A percentile compares a stretch with the other conserved stretches of the same genome.
Conservation (phyloP, 2,888 invertebrate genomes). For the Cyrtodaria siliqua region DNA sequence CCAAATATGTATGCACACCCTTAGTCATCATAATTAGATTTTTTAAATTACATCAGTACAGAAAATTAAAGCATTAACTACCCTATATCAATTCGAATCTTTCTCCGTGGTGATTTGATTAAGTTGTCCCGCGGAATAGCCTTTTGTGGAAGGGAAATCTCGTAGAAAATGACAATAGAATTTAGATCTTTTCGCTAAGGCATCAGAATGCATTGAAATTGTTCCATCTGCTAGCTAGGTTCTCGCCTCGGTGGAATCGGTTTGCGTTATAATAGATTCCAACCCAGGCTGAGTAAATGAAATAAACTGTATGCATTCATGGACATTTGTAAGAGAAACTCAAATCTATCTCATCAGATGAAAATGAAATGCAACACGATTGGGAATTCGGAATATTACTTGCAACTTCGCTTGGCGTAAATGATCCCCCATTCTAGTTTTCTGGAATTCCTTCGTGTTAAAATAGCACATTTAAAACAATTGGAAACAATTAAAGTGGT, state of each 20-base stretch:
- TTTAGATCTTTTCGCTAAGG: conserved; percentile 31
- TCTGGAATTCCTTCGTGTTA: conserved; percentile 1
- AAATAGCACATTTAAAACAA: conserved; percentile 11
- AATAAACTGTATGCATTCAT: conserved; percentile 24
- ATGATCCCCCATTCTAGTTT: not conserved
- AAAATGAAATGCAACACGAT: conserved; percentile 18
- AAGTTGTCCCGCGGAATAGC: conserved; percentile 30
- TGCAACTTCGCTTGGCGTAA: not conserved
- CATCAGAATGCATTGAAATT: conserved; percentile 40
- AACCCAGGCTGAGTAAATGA: conserved; percentile 7
- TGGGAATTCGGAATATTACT: conserved; percentile 13
- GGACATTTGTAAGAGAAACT: not conserved
- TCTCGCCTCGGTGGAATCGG: conserved; percentile 39
- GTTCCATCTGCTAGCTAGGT: conserved; percentile 40
- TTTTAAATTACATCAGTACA: conserved; percentile 36
- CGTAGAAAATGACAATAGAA: conserved; percentile 47
- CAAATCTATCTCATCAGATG: conserved; percentile 20
- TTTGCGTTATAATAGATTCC: conserved; percentile 24
- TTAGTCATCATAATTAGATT: conserved; percentile 27
- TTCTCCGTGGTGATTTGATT: conserved; percentile 62
- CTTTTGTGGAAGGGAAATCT: conserved; percentile 39
- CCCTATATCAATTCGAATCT: conserved; percentile 66
- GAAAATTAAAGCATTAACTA: conserved; percentile 66
- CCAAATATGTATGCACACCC: conserved; percentile 31
- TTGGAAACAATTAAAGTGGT: conserved; percentile 18